phyloP scores from a whole-genome alignment of 2,888 invertebrate species.

The Phyllotreta cruciferae region DNA sequence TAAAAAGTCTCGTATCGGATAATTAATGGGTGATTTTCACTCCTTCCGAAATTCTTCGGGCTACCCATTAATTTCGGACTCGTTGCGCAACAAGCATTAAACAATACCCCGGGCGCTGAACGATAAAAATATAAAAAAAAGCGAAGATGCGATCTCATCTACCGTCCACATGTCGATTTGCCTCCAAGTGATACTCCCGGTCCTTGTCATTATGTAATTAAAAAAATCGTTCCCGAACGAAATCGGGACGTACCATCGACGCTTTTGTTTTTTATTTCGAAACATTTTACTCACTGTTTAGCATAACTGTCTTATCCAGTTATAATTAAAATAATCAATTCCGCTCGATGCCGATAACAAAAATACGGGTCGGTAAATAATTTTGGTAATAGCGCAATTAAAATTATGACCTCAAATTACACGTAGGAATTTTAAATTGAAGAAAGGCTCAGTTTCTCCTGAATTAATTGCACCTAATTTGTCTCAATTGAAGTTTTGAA shows the following conservation, averaged over 20 bases:
- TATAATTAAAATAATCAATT: slow-evolving; percentile 37
- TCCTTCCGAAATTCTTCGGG: not conserved
- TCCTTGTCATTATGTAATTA: slow-evolving; percentile 58
- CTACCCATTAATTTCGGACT: slow-evolving; percentile 6
- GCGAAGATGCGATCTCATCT: slow-evolving; percentile 25
- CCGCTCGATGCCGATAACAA: slow-evolving; percentile 31
- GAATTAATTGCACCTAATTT: too few relatives aligned
- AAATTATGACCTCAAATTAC: too few relatives aligned
- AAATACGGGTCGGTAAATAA: slow-evolving; percentile 26
- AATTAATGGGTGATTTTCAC: not conserved
- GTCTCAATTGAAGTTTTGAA: too few relatives aligned
- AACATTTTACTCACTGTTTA: slow-evolving; percentile 51
- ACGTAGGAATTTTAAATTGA: too few relatives aligned
- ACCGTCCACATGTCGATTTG: slow-evolving; percentile 34
- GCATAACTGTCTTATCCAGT: slow-evolving; percentile 41
- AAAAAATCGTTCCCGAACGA: slow-evolving; percentile 49
- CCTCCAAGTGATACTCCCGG: slow-evolving; percentile 44
- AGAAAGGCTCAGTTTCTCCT: too few relatives aligned
- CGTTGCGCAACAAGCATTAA: slow-evolving; percentile 8
- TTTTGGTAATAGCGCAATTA: slow-evolving; percentile 23
- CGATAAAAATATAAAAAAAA: slow-evolving; percentile 11
- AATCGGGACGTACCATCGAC: slow-evolving; percentile 50
- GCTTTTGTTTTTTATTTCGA: slow-evolving; percentile 42
- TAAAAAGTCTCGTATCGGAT: too few relatives aligned
- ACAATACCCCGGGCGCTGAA: slow-evolving; percentile 18